Percentiles rank a stretch among this genome's conserved stretches.
Conservation (phyloP, 1,140 invertebrate species). For the Pararge aegeria region DNA sequence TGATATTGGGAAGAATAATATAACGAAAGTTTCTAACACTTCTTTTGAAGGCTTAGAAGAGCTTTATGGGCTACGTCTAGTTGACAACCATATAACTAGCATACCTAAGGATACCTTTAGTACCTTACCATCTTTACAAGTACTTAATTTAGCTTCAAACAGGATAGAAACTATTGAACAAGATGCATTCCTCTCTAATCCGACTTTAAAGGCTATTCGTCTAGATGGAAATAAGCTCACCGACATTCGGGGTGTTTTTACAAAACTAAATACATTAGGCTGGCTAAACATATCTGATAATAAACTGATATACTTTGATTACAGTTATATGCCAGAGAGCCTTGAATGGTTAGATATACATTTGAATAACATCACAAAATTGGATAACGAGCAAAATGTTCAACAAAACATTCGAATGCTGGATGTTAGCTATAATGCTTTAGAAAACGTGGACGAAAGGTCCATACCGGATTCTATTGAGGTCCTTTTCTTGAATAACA, state of each 20-base stretch:
- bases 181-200: conserved; percentile 84
- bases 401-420: conserved; percentile 89
- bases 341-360: conserved; percentile 88
- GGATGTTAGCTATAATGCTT: conserved; percentile 87
- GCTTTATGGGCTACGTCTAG: conserved; percentile 83
- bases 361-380: conserved; percentile 83
- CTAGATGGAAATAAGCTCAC: conserved; percentile 85
- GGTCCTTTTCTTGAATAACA: conserved; percentile 88
- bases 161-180: conserved; percentile 83
- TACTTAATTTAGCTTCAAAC: conserved; percentile 86
- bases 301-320: conserved; percentile 85
- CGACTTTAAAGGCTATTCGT: conserved; percentile 83
- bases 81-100: conserved; percentile 84
- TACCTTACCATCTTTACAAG: conserved; percentile 83
- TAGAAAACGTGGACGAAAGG: conserved; percentile 84
- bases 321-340: conserved; percentile 83
- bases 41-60: conserved; percentile 84
- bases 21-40: conserved; percentile 80
- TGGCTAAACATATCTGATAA: conserved; percentile 88
- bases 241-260: conserved; percentile 85
- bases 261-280: conserved; percentile 83
- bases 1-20: conserved; percentile 89
- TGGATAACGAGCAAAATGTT: conserved; percentile 89
- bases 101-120: conserved; percentile 85
- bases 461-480: conserved; percentile 88